phyloP scores from a whole-genome alignment of 2,797 vertebrate genomes.

The Premnoplex brunnescens region DNA sequence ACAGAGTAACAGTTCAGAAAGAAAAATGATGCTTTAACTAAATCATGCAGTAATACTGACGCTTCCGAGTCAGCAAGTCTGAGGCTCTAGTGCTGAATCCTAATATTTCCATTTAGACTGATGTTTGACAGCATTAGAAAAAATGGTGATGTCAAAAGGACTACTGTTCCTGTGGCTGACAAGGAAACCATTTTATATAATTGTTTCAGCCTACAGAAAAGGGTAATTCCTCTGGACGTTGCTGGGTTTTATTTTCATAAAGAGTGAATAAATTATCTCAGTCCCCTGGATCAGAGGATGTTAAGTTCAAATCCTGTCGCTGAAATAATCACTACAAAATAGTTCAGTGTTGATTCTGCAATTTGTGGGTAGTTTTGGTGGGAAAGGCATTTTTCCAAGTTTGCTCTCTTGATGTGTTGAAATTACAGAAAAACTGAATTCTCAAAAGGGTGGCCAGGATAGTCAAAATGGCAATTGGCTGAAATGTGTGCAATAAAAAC shows the following conservation, averaged over 20 bases:
- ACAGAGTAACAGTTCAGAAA: background rate
- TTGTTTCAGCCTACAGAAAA: conserved; percentile 63
- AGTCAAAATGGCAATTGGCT: conserved; percentile 47
- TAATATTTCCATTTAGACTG: conserved; percentile 25
- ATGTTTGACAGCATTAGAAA: conserved; percentile 40
- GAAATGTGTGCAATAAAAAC: conserved; percentile 19
- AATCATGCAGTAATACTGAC: background rate
- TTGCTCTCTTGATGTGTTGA: conserved; percentile 57
- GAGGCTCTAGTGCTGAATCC: background rate
- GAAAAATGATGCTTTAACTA: background rate
- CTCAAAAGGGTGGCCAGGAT: conserved; percentile 51
- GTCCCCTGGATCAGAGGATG: conserved; percentile 56
- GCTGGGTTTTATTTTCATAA: conserved; percentile 58
- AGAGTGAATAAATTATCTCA: conserved; percentile 69
- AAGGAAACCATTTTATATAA: conserved; percentile 68
- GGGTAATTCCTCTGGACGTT: conserved; percentile 58
- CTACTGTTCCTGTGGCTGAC: conserved; percentile 58
- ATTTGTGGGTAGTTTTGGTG: conserved; percentile 73
- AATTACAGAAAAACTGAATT: conserved; percentile 66
- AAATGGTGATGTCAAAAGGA: conserved; percentile 42
- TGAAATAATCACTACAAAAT: conserved; percentile 67
- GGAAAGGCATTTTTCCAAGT: conserved; percentile 65
- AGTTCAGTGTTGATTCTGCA: conserved; percentile 73
- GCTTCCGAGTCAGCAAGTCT: conserved; percentile 7
- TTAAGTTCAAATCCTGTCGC: conserved; percentile 57